A percentile compares a stretch with the other conserved stretches of the same genome.
Evolutionary conservation across 2,113 vertebrate genomes (phyloP).

Genomic region (Siniperca knerii): DNA sequence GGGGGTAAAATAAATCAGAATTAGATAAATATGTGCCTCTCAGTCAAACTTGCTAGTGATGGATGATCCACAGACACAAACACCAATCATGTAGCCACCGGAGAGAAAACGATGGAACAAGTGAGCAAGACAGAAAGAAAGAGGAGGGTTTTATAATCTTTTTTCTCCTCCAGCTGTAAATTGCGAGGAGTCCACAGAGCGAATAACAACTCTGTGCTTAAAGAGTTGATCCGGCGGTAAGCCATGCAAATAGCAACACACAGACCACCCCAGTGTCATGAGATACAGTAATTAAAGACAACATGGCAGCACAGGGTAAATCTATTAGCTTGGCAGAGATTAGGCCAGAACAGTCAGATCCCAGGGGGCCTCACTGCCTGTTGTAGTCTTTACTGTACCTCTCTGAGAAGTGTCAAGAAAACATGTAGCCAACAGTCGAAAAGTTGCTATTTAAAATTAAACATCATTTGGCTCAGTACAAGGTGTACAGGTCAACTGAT

Average conservation of each 20-base stretch:
- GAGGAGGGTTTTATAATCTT: constrained; percentile 41
- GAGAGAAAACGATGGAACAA: constrained; percentile 46
- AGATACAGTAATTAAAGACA: constrained; percentile 84
- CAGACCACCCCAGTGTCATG: constrained; percentile 78
- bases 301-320: constrained; percentile 77
- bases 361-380: constrained; percentile 44
- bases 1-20: constrained; percentile 82
- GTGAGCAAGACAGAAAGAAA: constrained; percentile 41
- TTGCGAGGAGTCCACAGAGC: constrained; percentile 63
- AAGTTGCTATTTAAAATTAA: neutral
- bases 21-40: constrained; percentile 82
- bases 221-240: constrained; percentile 77
- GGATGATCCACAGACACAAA: constrained; percentile 68
- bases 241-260: constrained; percentile 78
- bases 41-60: constrained; percentile 76
- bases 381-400: constrained; percentile 46
- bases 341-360: constrained; percentile 75
- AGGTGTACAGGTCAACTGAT: constrained; percentile 15
- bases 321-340: constrained; percentile 81
- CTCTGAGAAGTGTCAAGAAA: constrained; percentile 34
- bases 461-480: constrained; percentile 8
- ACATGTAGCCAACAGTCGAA: constrained; percentile 18
- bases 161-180: constrained; percentile 66
- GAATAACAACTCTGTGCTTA: constrained; percentile 75
- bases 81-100: constrained; percentile 67